Evolutionary conservation across 1,140 invertebrate genomes (phyloP).

Genomic region (Hycleus cichorii): DNA sequence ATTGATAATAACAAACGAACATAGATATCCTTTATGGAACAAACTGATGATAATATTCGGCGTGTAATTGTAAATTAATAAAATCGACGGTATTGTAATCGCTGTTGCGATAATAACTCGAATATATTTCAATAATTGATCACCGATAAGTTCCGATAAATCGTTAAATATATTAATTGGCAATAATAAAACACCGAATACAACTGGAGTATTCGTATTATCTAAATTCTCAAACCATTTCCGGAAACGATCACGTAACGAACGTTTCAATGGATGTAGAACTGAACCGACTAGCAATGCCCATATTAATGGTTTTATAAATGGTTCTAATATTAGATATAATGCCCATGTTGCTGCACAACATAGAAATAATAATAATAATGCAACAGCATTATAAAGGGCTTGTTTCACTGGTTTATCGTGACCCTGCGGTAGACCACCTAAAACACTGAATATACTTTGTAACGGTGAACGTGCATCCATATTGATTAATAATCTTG

Average conservation of each 20-base stretch:
- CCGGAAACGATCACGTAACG: conserved; percentile 58
- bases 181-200: conserved; percentile 62
- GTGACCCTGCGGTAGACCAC: conserved; percentile 38
- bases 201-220: conserved; percentile 50
- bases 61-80: conserved; percentile 40
- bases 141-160: conserved; percentile 63
- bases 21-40: conserved; percentile 39
- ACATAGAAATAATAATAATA: conserved; percentile 58
- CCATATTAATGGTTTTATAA: conserved; percentile 89
- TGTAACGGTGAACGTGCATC: conserved; percentile 39
- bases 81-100: conserved; percentile 43
- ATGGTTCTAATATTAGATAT: conserved; percentile 80
- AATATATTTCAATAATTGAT: conserved; percentile 51
- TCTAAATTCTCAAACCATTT: conserved; percentile 64
- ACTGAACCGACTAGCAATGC: conserved; percentile 86
- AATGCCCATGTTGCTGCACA: conserved; percentile 67
- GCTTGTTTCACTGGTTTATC: conserved; percentile 84
- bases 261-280: conserved; percentile 80
- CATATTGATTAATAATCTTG: conserved; percentile 24
- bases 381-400: conserved; percentile 75
- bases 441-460: conserved; percentile 39
- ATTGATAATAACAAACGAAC: conserved; percentile 22
- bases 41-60: conserved; percentile 48
- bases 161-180: conserved; percentile 66
- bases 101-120: conserved; percentile 47